Conservation (phyloP, 1,140 invertebrate species). For the Arion vulgaris region DNA sequence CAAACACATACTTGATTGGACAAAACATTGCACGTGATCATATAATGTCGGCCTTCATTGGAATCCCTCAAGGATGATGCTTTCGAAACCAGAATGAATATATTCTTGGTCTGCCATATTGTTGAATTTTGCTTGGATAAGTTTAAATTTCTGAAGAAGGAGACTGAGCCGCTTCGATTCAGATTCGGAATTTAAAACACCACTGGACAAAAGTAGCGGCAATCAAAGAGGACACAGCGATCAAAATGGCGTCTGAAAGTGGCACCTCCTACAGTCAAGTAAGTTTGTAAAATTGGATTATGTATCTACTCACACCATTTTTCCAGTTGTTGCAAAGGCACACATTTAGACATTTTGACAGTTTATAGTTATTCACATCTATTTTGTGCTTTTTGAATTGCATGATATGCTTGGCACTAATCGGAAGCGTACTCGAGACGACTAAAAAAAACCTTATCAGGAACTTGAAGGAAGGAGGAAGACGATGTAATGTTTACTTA, state of each 20-base stretch:
- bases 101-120: not conserved
- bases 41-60: not conserved
- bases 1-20: not conserved
- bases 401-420: no score
- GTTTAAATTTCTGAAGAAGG: not conserved
- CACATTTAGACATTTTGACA: no score
- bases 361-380: no score
- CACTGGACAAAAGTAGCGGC: not conserved
- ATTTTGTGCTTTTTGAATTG: no score
- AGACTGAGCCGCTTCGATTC: not conserved
- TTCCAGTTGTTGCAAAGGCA: no score
- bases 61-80: not conserved
- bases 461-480: no score
- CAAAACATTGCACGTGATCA: not conserved
- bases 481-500: no score
- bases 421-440: no score
- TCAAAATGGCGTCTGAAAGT: slow-evolving; percentile 60
- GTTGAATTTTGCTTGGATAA: not conserved
- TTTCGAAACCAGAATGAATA: not conserved
- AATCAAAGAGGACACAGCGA: not conserved
- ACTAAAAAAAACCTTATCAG: no score
- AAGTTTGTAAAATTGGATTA: not conserved
- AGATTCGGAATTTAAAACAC: not conserved
- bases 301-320: no score
- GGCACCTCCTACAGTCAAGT: slow-evolving; percentile 63